These are phyloP conservation scores for Peromyscus nudipes DNA, from an alignment of 2,797 vertebrate species.

Conservation along the genomic window DNA sequence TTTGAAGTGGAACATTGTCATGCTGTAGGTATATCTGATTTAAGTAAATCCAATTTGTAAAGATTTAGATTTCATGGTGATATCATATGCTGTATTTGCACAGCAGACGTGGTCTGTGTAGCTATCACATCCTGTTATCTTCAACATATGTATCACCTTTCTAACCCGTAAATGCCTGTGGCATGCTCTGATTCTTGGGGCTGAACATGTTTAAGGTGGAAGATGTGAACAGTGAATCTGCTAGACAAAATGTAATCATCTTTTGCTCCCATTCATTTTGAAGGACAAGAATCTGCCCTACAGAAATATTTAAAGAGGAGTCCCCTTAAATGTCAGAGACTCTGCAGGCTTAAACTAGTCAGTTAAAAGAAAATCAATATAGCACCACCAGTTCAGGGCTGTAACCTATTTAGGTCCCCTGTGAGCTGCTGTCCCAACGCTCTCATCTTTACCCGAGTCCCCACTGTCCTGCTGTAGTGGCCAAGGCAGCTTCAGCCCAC, in stretches of 20 bases:
- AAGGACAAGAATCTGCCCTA: conserved; percentile 43
- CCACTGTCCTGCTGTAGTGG: not conserved
- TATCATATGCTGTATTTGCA: not conserved
- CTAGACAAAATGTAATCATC: not conserved
- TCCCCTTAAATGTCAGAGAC: not conserved
- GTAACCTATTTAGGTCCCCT: not conserved
- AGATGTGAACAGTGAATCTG: not conserved
- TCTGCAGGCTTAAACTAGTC: conserved; percentile 7
- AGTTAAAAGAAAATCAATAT: not conserved
- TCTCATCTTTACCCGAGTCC: not conserved
- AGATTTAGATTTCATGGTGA: conserved; percentile 58
- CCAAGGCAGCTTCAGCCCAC: not conserved
- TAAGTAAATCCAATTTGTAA: conserved; percentile 31
- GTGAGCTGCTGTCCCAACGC: not conserved
- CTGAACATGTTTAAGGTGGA: not conserved
- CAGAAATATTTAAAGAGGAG: conserved; percentile 19
- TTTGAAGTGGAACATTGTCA: not conserved
- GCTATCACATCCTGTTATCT: not conserved
- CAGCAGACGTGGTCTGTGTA: not conserved
- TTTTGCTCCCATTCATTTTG: not conserved
- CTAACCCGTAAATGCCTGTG: not conserved
- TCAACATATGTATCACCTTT: conserved; percentile 26
- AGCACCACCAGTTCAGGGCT: not conserved
- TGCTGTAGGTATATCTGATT: conserved; percentile 7
- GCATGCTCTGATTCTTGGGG: not conserved